Conservation (phyloP, 2,888 invertebrate genomes). For the Peribatodes rhomboidaria region DNA sequence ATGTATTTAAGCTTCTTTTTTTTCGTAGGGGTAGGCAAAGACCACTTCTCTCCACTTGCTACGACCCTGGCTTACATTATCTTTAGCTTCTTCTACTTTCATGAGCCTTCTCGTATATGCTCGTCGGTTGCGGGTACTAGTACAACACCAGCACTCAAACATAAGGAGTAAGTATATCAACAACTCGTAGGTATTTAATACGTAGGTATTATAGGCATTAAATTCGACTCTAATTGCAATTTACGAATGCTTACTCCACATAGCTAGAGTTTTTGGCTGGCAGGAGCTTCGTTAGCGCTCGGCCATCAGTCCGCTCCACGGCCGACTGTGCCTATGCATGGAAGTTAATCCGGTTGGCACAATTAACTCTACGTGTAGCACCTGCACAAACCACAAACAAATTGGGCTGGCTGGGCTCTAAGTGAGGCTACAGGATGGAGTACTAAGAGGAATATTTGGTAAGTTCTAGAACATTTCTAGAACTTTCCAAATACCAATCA, state of each 20-base stretch:
- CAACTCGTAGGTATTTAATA: not conserved
- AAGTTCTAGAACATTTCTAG: too few relatives aligned
- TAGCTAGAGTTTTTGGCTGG: not conserved
- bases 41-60: too few relatives aligned
- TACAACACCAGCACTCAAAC: too few relatives aligned
- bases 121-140: too few relatives aligned
- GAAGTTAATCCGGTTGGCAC: conserved; percentile 46
- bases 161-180: not conserved
- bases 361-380: conserved; percentile 41
- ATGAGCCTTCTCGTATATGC: too few relatives aligned
- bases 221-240: conserved; percentile 5
- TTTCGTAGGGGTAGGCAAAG: too few relatives aligned
- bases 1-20: too few relatives aligned
- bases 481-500: too few relatives aligned
- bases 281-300: conserved; percentile 24
- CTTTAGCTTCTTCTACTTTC: too few relatives aligned
- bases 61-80: too few relatives aligned
- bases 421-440: not conserved
- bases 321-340: not conserved
- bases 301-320: conserved; percentile 17
- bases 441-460: not conserved
- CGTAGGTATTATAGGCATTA: too few relatives aligned
- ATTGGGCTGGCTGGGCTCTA: conserved; percentile 33
- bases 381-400: conserved; percentile 45
- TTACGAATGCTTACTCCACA: not conserved